phyloP scores from a whole-genome alignment of 2,888 invertebrate genomes.

The Caenorhabditis uteleia region DNA sequence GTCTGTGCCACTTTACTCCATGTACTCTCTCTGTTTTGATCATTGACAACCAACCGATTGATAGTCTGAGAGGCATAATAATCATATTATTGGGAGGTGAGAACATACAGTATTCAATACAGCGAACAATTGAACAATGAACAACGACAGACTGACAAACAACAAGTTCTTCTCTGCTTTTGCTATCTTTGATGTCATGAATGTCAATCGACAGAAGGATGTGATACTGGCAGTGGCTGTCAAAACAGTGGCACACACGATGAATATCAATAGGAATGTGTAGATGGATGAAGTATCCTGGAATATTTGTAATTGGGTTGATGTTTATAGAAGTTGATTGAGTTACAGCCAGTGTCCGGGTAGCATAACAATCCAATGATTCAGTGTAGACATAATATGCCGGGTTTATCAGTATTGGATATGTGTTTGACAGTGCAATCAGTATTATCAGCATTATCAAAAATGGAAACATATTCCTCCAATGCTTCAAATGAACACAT shows the following conservation, averaged over 20 bases:
- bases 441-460: neutral
- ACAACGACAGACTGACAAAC: constrained; percentile 19
- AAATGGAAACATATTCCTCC: constrained; percentile 7
- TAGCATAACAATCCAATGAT: constrained; percentile 15
- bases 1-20: constrained; percentile 17
- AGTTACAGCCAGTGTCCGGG: constrained; percentile 9
- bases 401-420: constrained; percentile 1
- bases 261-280: constrained; percentile 6
- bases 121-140: constrained; percentile 18
- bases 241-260: constrained; percentile 1
- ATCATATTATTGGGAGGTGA: neutral
- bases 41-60: constrained; percentile 18
- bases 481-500: no score
- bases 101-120: constrained; percentile 18
- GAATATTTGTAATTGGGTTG: constrained; percentile 6
- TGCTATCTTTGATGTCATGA: constrained; percentile 15
- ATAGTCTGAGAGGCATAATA: constrained; percentile 9
- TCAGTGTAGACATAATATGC: constrained; percentile 20
- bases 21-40: constrained; percentile 9
- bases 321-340: constrained; percentile 2
- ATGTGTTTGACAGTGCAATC: constrained; percentile 13
- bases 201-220: constrained; percentile 12
- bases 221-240: constrained; percentile 17
- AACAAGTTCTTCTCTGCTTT: constrained; percentile 17
- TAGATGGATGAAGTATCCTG: no score